These are phyloP conservation scores for Chrysolina haemoptera DNA, from an alignment of 2,888 invertebrate species.

Conservation along the genomic window DNA sequence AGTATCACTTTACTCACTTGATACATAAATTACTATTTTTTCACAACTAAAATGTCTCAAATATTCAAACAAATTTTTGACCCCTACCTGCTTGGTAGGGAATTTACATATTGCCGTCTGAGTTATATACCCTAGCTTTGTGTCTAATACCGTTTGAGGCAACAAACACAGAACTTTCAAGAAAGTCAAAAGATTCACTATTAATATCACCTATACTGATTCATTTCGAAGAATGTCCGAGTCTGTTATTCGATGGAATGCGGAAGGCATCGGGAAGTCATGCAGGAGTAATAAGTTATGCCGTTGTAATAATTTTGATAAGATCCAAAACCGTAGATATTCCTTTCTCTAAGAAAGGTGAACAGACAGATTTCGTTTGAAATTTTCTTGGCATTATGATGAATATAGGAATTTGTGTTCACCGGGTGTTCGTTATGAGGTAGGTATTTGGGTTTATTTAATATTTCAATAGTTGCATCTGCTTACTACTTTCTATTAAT, in stretches of 20 bases:
- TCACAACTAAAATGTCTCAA: no score
- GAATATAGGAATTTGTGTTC: not conserved
- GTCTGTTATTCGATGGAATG: not conserved
- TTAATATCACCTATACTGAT: no score
- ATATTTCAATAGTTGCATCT: not conserved
- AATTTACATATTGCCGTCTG: no score
- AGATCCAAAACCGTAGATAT: not conserved
- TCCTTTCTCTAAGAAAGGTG: not conserved
- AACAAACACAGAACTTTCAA: no score
- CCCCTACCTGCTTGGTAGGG: no score
- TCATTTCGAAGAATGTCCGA: not conserved
- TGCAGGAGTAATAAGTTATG: not conserved
- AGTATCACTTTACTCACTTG: no score
- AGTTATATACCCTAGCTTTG: no score
- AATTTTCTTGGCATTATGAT: not conserved
- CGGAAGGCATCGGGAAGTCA: not conserved
- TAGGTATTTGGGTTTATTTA: not conserved
- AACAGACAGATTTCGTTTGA: not conserved
- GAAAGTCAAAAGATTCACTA: no score
- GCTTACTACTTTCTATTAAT: not conserved
- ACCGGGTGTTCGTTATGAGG: not conserved
- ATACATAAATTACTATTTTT: no score
- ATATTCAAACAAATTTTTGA: no score
- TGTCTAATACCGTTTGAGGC: no score
- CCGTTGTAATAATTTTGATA: slow-evolving; percentile 9